Evolutionary conservation across 2,888 invertebrate species (phyloP).

Genomic region (Melinaea marsaeus): DNA sequence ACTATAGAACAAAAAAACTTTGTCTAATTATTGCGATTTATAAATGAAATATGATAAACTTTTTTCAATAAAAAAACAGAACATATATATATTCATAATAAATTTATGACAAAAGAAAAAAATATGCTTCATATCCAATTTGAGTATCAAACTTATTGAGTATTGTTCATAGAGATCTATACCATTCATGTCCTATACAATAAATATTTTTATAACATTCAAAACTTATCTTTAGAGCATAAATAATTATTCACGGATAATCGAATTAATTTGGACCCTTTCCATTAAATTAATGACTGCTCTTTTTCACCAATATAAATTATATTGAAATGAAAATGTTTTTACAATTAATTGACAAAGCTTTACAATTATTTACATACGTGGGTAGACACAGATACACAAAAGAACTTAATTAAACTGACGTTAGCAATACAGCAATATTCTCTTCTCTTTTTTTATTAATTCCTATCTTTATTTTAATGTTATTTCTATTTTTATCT

Average conservation of each 20-base stretch:
- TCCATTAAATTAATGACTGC: too few relatives aligned
- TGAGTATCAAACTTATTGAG: background rate
- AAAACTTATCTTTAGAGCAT: background rate
- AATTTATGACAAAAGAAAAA: background rate
- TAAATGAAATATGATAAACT: too few relatives aligned
- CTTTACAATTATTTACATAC: constrained; percentile 21
- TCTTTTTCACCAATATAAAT: too few relatives aligned
- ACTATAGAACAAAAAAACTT: too few relatives aligned
- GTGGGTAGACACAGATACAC: constrained; percentile 18
- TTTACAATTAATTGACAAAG: too few relatives aligned
- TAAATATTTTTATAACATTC: background rate
- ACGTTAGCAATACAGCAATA: constrained; percentile 29
- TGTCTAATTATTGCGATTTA: too few relatives aligned
- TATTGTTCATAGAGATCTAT: background rate
- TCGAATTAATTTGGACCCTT: too few relatives aligned
- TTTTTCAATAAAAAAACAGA: too few relatives aligned
- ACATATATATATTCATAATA: too few relatives aligned
- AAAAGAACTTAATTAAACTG: constrained; percentile 55
- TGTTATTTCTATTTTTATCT: background rate
- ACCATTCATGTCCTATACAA: background rate
- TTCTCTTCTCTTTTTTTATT: background rate
- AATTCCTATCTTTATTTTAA: background rate
- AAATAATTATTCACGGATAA: background rate
- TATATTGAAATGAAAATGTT: too few relatives aligned
- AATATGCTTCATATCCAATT: background rate